Evolutionary conservation across 2,113 vertebrate species (phyloP).

Genomic region (Channa argus): DNA sequence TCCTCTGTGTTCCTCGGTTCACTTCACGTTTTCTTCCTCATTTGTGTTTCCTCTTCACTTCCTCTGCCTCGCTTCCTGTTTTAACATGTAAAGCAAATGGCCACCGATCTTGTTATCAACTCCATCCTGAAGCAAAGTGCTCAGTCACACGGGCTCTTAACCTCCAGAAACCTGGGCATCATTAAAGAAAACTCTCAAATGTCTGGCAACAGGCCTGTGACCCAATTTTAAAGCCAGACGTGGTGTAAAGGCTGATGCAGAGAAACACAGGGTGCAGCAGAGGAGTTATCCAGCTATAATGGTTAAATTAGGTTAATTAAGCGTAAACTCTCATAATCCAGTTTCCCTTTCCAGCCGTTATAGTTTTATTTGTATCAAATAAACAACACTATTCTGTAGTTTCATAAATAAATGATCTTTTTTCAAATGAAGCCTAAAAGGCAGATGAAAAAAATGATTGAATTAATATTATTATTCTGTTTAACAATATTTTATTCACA

Average conservation of each 20-base stretch:
- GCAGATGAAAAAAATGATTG: too few relatives aligned
- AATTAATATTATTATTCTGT: too few relatives aligned
- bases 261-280: conserved; percentile 13
- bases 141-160: conserved; percentile 6
- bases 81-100: neutral
- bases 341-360: neutral
- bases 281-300: neutral
- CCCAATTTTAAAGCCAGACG: conserved; percentile 13
- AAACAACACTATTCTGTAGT: too few relatives aligned
- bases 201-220: conserved; percentile 15
- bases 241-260: conserved; percentile 16
- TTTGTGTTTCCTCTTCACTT: conserved; percentile 16
- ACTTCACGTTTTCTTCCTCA: conserved; percentile 22
- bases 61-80: conserved; percentile 5
- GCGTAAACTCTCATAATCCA: neutral
- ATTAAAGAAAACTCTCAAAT: conserved; percentile 33
- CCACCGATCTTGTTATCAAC: neutral
- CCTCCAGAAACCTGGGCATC: neutral
- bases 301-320: conserved; percentile 25
- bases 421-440: too few relatives aligned
- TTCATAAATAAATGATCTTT: too few relatives aligned
- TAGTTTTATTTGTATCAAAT: too few relatives aligned
- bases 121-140: neutral
- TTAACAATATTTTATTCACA: too few relatives aligned
- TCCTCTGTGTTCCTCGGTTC: neutral